Base-by-base conservation (phyloP, 2,888 invertebrate genomes). In the Chalcis sispes region DNA sequence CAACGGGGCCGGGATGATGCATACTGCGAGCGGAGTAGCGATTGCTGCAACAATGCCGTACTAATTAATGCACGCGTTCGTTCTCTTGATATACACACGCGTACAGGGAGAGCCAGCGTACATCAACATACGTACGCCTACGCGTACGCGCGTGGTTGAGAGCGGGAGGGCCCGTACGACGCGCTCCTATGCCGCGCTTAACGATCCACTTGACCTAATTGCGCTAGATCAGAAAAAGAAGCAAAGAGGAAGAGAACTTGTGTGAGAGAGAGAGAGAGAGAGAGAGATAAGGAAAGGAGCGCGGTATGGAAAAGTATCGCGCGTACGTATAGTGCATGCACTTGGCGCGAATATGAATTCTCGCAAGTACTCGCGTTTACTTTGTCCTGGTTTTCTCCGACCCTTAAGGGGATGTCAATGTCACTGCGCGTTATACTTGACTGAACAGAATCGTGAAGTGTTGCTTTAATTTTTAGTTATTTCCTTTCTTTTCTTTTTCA, bases 191-290 rank as follows among this genome's bases (percentile, higher is more conserved):
- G 58, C n/a, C 52, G 50, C 71, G 77, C 76, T 78, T 79, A 80
- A 82, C 81, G 82, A 79, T 54, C 81, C 77, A 78, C 73, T 81
- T 80, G 83, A 82, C 82, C 82, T 72, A 80, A 83, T 83, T 82
- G 80, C 76, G 20, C 32, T 15, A 20, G 65, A 71, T 71, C 54
- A 25, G 23, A 66, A 36, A 29, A 59, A 32, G 42, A 46, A 20
- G 20, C 32, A 8, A 32, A 67, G 42, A 56, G 64, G 20, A 27
- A 7, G 48, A 27, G 59, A 20, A 10, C 29, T 61, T 0, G 23
- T 7, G 20, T 13, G 66, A 42, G 62, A 50, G 62, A 29, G 13
- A 20, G 23, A 25, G 7, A n/a, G 20, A 36, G 48, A 56, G n/a
- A 20, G 36, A 23, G 50, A 59, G 15, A 42, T 23, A 40, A 42